A percentile compares a stretch with the other conserved stretches of the same genome.
Evolutionary conservation across 2,888 invertebrate genomes (phyloP).

Genomic region (Lithophane ornitopus): DNA sequence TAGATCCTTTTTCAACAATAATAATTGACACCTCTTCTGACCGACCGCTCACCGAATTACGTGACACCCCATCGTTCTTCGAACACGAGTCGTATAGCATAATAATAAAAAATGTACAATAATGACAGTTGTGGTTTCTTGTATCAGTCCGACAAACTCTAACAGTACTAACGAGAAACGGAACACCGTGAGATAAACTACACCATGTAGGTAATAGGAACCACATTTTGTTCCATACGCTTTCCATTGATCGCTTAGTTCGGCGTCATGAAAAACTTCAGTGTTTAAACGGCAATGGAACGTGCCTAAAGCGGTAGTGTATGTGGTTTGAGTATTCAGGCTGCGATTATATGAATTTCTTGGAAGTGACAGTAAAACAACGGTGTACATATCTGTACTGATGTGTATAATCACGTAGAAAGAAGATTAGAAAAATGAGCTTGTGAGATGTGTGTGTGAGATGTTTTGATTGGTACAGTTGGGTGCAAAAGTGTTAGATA

Average conservation of each 20-base stretch:
- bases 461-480: slow-evolving; percentile 26
- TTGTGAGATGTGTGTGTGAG: slow-evolving; percentile 9
- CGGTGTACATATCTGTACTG: slow-evolving; percentile 32
- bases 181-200: slow-evolving; percentile 64
- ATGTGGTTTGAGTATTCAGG: not conserved
- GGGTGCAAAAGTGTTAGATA: slow-evolving; percentile 10
- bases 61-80: slow-evolving; percentile 35
- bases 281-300: slow-evolving; percentile 43
- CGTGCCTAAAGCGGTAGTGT: not conserved
- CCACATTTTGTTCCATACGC: not conserved
- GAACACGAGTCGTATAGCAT: slow-evolving; percentile 45
- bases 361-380: slow-evolving; percentile 56
- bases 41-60: slow-evolving; percentile 32
- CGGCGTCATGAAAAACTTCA: not conserved
- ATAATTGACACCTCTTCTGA: slow-evolving; percentile 50
- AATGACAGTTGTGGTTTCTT: slow-evolving; percentile 58
- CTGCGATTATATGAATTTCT: slow-evolving; percentile 46
- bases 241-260: slow-evolving; percentile 40
- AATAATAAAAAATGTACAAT: slow-evolving; percentile 58
- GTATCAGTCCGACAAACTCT: slow-evolving; percentile 57
- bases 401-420: slow-evolving; percentile 24
- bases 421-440: slow-evolving; percentile 36
- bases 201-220: slow-evolving; percentile 19
- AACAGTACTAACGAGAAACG: slow-evolving; percentile 66
- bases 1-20: slow-evolving; percentile 15